Base-by-base conservation (phyloP, 2,113 vertebrate genomes). In the Spea multiplicata region DNA sequence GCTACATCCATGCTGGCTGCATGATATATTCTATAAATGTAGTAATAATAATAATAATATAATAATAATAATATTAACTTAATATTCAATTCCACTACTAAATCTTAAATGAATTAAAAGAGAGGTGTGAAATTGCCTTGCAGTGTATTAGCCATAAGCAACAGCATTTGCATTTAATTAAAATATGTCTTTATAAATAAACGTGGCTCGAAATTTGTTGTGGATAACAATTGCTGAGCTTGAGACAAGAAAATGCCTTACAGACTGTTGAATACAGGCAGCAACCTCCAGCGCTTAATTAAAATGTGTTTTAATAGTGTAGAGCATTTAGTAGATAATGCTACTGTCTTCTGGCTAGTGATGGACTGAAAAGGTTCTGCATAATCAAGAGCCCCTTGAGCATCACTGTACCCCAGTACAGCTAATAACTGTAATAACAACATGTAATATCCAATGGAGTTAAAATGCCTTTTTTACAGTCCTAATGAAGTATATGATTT, bases 21-120 rank as follows among this genome's bases (percentile, higher is more conserved):
- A 46, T 79, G 62, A 79, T 66, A 66, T 61, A 73, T 66, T 66
- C 62, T 71, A 47, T 55, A 73, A 73, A 66, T 30, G 30, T 30
- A 30, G 44, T 48, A 48, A 3, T 55, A 53, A 16, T 72, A 78
- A 66, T 78, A 66, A 8, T 17, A 16, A 72, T 66, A 72, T 48
- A 66, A 66, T 79, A n/a, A 47, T 55, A 65, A 71, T 65, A 50
- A 46, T 59, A 50, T 44, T 61, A 71, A 77, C 68, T 5, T 77
- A 48, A 30, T 13, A 45, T 57, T 70, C 49, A 14, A 13, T 44
- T 76, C 30, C 67, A 8, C 16, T 50, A 49, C 66, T 17, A 44
- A 5, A 55, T 75, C 55, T 1, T 59, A 59, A 2, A 53, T 13
- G 1, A 44, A 7, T 68, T 59, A 59, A 59, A 13, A 13, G 55